Evolutionary conservation across 1,140 invertebrate genomes (phyloP), one percentile per base, ranked within the genome.

Genomic region (Calliopsis andreniformis): DNA sequence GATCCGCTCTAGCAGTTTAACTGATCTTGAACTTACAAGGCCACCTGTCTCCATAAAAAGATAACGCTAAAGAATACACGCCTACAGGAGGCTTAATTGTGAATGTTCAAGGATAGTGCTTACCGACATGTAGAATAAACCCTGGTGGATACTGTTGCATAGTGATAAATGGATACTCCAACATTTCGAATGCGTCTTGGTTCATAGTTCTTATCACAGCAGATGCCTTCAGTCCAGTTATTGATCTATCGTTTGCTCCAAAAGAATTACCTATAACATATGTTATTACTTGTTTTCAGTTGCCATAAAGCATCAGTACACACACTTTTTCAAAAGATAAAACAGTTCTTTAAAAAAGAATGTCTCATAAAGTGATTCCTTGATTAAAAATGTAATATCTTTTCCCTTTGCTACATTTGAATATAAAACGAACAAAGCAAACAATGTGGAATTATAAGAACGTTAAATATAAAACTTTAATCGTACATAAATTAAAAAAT

Each of bases 141-240:
- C 96, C 97, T 1, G 94, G 92, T 28, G 98, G 97, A 90, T 97
- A 98, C 82, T 96, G 96, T 2, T 95, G 95, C 94, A 99, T 96
- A 0, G 98, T 99, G 18, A 99, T 94, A 88, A 99, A 99, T 0
- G 98, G 98, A 92, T 98, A 99, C 89, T 99, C 98, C 83, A 98
- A 89, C 94, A 97, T 95, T 83, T 97, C 96, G 79, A 96, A 90
- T 61, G 94, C 94, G 67, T 96, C 95, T 79, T 94, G 94, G 89
- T 95, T 95, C 93, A 95, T 94, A 0, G 94, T 93, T 59, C 94
- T 91, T 70, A 94, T 88, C 78, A 95, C 90, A 77, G 93, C 93
- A 7, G 90, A 86, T 23, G 90, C 87, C 78, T 88, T 90, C 73
- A 92, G 20, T 70, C 92, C 83, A 63, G 88, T 83, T 76, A 88